Conservation (phyloP, 2,797 vertebrate genomes). For the Chromobotia macracanthus region DNA sequence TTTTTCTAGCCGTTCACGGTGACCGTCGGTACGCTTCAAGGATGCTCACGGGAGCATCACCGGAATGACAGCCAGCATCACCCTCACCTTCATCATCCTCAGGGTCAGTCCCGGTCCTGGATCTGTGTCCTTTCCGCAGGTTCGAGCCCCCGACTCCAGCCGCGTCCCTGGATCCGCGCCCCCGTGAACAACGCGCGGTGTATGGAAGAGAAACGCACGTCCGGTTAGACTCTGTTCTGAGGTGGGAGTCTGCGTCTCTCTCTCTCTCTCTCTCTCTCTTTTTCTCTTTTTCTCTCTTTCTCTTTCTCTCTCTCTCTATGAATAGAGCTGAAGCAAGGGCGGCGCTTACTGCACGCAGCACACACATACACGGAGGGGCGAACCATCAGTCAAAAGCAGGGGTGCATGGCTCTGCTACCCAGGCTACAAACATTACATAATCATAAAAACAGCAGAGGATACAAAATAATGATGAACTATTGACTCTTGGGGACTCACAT, state of each 20-base stretch:
- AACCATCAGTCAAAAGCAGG: conserved; percentile 37
- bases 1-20: conserved; percentile 72
- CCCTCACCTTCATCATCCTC: conserved; percentile 86
- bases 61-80: conserved; percentile 72
- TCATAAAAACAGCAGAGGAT: background rate
- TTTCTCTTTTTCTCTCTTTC: conserved; percentile 23
- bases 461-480: conserved; percentile 6
- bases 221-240: conserved; percentile 58
- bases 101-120: conserved; percentile 79
- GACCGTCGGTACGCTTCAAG: conserved; percentile 66
- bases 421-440: conserved; percentile 38
- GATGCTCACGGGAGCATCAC: conserved; percentile 70
- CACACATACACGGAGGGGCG: conserved; percentile 10
- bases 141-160: conserved; percentile 78
- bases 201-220: conserved; percentile 57
- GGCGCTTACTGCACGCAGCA: conserved; percentile 38
- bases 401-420: conserved; percentile 23
- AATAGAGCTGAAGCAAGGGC: conserved; percentile 39
- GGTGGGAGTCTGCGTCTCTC: conserved; percentile 71
- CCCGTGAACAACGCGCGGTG: conserved; percentile 69
- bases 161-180: conserved; percentile 67
- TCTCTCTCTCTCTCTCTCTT: conserved; percentile 44
- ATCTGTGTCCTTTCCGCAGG: conserved; percentile 67
- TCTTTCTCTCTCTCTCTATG: conserved; percentile 35
- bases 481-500: conserved; percentile 19